phyloP scores from a whole-genome alignment of 1,140 invertebrate genomes.

The Drosophila ambigua region DNA sequence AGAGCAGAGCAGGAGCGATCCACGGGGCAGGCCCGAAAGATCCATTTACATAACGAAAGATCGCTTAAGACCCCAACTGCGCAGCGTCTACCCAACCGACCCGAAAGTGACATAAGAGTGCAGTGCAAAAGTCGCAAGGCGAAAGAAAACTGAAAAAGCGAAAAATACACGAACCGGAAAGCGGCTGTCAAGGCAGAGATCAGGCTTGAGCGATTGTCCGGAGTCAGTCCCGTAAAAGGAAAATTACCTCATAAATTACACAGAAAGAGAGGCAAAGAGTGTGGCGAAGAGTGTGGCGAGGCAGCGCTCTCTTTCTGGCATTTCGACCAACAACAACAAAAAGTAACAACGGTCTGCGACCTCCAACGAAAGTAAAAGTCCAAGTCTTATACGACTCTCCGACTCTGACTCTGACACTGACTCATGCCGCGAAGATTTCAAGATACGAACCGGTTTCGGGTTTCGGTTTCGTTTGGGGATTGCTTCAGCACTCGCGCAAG shows the following conservation, averaged over 20 bases:
- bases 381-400: conserved; percentile 19
- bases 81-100: too few relatives aligned
- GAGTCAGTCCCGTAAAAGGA: conserved; percentile 46
- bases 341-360: conserved; percentile 65
- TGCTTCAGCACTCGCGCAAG: conserved; percentile 51
- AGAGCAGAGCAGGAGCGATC: conserved; percentile 12
- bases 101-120: conserved; percentile 65
- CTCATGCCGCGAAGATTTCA: conserved; percentile 66
- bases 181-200: conserved; percentile 70
- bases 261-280: background rate
- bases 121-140: conserved; percentile 36
- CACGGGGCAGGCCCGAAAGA: background rate
- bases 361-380: conserved; percentile 81
- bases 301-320: background rate
- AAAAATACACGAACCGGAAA: conserved; percentile 65
- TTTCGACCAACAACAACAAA: conserved; percentile 4
- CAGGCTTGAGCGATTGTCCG: conserved; percentile 64
- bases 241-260: conserved; percentile 75
- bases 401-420: conserved; percentile 28
- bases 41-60: conserved; percentile 59
- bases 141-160: conserved; percentile 48
- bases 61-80: conserved; percentile 8
- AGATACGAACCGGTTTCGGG: conserved; percentile 52
- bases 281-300: background rate
- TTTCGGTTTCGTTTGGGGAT: conserved; percentile 44